Base-by-base conservation (phyloP, 92 coral and sea anemone species). In the Ricordea florida region DNA sequence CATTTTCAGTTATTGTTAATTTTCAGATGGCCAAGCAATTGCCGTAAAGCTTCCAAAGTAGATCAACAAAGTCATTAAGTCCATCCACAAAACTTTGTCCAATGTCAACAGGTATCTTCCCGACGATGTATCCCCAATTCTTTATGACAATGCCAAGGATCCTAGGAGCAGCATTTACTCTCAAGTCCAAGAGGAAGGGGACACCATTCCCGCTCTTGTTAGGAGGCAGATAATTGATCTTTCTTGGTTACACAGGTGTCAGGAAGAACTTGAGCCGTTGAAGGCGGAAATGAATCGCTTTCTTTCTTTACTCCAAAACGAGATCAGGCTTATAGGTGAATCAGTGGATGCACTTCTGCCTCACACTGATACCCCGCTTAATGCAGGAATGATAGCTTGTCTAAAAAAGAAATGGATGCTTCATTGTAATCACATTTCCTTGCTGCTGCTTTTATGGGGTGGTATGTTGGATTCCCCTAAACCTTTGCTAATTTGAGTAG, bases 191-290 rank as follows among this genome's bases (percentile, higher is more conserved):
- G 53, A 35, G 40, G 65, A 69, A 52, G 51, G 27, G 67, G 21
- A 43, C 26, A 20, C 25, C 28, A 16, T 16, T 31, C n/a, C 16
- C 20, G 34, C 34, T 20, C 25, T 41, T 35, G 23, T 69, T 24
- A 69, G 56, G 65, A 69, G 77, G 32, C 77, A 69, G 49, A 36
- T 69, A 14, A 69, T 69, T 16, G 77, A 69, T 37, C 45, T 52
- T 21, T 52, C 25, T 25, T 69, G 51, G 5, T 57, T 69, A 52
- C 56, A 35, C 56, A 69, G 77, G 41, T 69, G 77, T 32, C 44
- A 69, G 32, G 77, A 69, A 48, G 77, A 53, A 42, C 40, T 69
- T 36, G 61, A 38, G 26, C 31, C 53, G 51, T 45, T 69, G 23
- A 69, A 69, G 34, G 77, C 33, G 51, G 51, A 69, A 69, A 69